Conservation (phyloP, 2,888 invertebrate species). For the Acleris cristana region DNA sequence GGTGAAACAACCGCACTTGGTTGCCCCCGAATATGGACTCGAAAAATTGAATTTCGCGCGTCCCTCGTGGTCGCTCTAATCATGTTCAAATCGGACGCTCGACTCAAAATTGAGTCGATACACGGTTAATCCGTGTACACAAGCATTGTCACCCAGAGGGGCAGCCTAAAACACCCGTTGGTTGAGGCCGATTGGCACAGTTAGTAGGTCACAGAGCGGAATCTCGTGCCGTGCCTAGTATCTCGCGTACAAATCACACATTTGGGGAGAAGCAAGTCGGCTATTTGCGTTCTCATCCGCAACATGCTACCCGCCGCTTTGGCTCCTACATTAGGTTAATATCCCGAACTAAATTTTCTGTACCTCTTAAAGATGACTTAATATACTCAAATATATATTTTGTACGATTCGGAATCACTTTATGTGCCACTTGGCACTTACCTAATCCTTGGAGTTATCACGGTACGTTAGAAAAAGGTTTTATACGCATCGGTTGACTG, state of each 20-base stretch:
- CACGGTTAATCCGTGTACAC: background rate
- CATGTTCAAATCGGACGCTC: constrained; percentile 2
- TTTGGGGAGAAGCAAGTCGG: constrained; percentile 46
- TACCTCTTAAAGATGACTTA: no score
- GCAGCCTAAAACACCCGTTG: constrained; percentile 10
- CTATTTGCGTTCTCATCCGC: constrained; percentile 57
- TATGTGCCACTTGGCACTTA: no score
- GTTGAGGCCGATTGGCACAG: constrained; percentile 7
- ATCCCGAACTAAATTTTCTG: background rate
- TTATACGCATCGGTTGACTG: constrained; percentile 6
- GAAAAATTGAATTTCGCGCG: constrained; percentile 52
- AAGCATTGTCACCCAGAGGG: background rate
- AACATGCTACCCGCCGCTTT: constrained; percentile 44
- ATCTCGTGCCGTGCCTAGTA: constrained; percentile 23
- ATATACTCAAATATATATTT: no score
- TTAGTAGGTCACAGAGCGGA: constrained; percentile 33
- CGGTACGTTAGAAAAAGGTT: constrained; percentile 16
- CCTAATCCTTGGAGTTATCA: constrained; percentile 11
- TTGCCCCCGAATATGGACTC: constrained; percentile 59
- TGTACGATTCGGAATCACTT: no score
- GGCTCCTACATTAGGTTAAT: constrained; percentile 14
- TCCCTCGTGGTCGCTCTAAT: constrained; percentile 14
- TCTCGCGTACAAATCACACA: constrained; percentile 56
- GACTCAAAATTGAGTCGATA: background rate
- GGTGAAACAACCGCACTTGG: constrained; percentile 65